A percentile compares a stretch with the other conserved stretches of the same genome.
These are phyloP conservation scores for Suricata suricatta DNA, from an alignment of 2,113 vertebrate species.

Conservation along the genomic window DNA sequence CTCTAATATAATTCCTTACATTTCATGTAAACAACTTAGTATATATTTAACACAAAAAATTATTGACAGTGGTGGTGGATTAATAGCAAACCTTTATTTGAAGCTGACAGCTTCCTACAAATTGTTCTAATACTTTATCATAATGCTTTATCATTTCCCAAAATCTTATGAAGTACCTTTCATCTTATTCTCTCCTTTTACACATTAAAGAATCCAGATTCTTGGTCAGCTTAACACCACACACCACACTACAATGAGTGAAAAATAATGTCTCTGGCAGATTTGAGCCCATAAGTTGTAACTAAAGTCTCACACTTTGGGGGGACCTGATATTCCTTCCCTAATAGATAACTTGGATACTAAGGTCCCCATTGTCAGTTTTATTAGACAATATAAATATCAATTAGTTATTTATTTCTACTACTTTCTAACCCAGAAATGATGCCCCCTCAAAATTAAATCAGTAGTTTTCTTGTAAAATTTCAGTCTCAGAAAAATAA, in stretches of 20 bases:
- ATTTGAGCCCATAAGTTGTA: neutral
- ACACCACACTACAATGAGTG: neutral
- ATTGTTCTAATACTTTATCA: too few species aligned
- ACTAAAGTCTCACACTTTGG: neutral
- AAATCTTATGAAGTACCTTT: neutral
- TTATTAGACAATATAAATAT: neutral
- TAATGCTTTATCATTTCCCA: neutral
- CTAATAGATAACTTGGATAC: neutral
- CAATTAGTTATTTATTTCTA: neutral
- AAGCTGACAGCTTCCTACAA: too few species aligned
- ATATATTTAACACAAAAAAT: neutral
- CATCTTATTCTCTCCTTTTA: neutral
- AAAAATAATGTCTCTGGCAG: neutral
- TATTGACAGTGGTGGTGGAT: too few species aligned
- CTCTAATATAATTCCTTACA: neutral
- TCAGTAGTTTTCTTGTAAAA: neutral
- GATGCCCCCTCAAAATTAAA: neutral
- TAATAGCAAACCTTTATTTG: neutral
- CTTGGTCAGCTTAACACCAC: neutral
- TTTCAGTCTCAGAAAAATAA: neutral
- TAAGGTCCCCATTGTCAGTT: neutral
- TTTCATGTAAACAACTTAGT: neutral
- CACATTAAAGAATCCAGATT: neutral
- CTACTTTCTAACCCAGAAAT: neutral
- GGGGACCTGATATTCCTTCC: neutral